Evolutionary conservation across 1,140 invertebrate genomes (phyloP).

Genomic region (Aphelenchoides fujianensis): DNA sequence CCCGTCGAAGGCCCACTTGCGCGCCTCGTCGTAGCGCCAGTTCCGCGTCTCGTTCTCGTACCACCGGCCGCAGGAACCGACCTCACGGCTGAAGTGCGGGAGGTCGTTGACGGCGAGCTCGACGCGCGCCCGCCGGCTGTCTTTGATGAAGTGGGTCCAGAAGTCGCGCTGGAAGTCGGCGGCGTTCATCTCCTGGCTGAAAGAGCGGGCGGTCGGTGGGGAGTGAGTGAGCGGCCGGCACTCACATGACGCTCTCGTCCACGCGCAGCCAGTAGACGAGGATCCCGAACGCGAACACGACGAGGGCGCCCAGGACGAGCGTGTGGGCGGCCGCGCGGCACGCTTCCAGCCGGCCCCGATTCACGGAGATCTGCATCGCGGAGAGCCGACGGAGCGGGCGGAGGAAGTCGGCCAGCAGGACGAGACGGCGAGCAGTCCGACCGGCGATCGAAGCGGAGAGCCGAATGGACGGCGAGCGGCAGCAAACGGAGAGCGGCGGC

Average conservation of each 20-base stretch:
- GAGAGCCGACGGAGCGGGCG: neutral
- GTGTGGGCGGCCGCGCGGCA: neutral
- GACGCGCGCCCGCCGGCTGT: neutral
- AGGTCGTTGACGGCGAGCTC: neutral
- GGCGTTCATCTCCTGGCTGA: neutral
- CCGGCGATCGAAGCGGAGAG: no score
- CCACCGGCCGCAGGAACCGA: neutral
- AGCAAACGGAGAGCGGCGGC: no score
- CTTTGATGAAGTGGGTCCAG: neutral
- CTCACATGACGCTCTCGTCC: neutral
- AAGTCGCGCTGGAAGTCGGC: neutral
- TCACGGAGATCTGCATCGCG: neutral
- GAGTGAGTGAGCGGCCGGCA: neutral
- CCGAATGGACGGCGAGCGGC: no score
- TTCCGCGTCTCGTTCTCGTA: neutral
- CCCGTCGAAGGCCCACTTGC: neutral
- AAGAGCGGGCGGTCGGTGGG: neutral
- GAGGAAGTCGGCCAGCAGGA: neutral
- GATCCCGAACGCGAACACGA: neutral
- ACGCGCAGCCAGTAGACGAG: neutral
- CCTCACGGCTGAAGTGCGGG: neutral
- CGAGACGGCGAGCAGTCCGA: neutral
- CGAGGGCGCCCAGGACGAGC: neutral
- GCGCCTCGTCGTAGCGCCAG: neutral
- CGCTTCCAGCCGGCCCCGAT: neutral